phyloP scores from a whole-genome alignment of 2,888 invertebrate species.

The Dusona sp. region DNA sequence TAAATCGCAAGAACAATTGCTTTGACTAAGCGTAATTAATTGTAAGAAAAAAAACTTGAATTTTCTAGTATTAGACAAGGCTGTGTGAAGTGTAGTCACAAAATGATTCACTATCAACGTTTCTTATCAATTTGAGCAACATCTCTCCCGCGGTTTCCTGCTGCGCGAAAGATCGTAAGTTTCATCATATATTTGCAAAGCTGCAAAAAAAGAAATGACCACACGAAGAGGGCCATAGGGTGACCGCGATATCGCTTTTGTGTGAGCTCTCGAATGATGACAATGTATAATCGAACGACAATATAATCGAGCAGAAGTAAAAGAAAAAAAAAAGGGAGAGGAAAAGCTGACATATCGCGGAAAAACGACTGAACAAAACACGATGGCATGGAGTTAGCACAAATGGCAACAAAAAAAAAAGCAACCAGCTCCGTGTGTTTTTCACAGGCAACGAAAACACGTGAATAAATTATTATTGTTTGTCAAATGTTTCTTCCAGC shows the following conservation, averaged over 20 bases:
- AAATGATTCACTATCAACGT: conserved; percentile 53
- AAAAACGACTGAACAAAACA: conserved; percentile 15
- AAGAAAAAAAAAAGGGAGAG: conserved; percentile 29
- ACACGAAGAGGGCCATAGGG: neutral
- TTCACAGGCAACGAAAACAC: conserved; percentile 79
- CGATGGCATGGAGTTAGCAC: conserved; percentile 20
- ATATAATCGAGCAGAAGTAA: conserved; percentile 31
- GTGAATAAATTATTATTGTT: conserved; percentile 85
- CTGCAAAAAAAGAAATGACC: neutral
- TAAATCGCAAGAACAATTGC: neutral
- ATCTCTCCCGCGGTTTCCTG: conserved; percentile 42
- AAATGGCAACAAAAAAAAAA: conserved; percentile 34
- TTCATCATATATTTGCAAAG: conserved; percentile 44
- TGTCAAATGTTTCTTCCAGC: conserved; percentile 81
- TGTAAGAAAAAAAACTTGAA: conserved; percentile 51
- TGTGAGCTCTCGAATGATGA: conserved; percentile 29
- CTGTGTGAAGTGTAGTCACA: conserved; percentile 18
- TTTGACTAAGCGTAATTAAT: conserved; percentile 64
- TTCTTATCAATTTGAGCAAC: conserved; percentile 25
- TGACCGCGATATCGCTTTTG: conserved; percentile 29
- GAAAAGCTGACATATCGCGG: conserved; percentile 28
- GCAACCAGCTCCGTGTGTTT: conserved; percentile 47
- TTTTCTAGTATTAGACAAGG: conserved; percentile 12
- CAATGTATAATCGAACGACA: conserved; percentile 49
- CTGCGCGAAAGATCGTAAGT: conserved; percentile 50